phyloP scores from a whole-genome alignment of 2,113 vertebrate species.

The Ginglymostoma cirratum region DNA sequence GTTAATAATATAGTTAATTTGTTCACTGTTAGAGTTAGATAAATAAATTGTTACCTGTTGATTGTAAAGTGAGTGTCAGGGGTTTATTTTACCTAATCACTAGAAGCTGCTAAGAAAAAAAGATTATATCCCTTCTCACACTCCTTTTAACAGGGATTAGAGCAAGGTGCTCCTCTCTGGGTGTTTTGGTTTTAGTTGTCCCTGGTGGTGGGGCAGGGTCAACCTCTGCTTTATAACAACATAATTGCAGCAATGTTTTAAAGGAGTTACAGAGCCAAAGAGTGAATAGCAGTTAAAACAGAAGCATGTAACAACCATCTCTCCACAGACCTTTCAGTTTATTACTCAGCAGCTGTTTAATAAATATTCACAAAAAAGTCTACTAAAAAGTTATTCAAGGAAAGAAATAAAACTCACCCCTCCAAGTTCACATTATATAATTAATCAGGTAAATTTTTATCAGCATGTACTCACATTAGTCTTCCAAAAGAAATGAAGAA shows the following conservation, averaged over 20 bases:
- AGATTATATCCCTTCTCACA: too few relatives aligned
- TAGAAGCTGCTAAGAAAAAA: too few relatives aligned
- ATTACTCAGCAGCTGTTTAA: not conserved
- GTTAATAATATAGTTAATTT: too few relatives aligned
- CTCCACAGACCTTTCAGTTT: not conserved
- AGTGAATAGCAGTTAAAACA: not conserved
- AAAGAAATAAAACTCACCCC: not conserved
- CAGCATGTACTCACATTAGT: not conserved
- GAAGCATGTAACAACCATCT: not conserved
- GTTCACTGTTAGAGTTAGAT: too few relatives aligned
- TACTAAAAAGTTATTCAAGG: not conserved
- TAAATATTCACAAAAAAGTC: not conserved
- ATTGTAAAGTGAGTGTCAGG: too few relatives aligned
- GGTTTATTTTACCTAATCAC: too few relatives aligned
- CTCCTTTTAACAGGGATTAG: too few relatives aligned
- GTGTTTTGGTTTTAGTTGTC: too few relatives aligned
- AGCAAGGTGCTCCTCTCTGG: too few relatives aligned
- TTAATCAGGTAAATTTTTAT: not conserved
- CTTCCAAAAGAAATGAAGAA: not conserved
- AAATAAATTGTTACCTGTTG: too few relatives aligned
- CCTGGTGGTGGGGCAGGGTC: too few relatives aligned
- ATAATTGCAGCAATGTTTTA: not conserved
- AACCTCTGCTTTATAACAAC: not conserved
- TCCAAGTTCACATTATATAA: not conserved
- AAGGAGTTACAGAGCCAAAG: not conserved